These are phyloP conservation scores for Cirrhinus molitorella DNA, from an alignment of 2,797 vertebrate genomes.

Conservation along the genomic window DNA sequence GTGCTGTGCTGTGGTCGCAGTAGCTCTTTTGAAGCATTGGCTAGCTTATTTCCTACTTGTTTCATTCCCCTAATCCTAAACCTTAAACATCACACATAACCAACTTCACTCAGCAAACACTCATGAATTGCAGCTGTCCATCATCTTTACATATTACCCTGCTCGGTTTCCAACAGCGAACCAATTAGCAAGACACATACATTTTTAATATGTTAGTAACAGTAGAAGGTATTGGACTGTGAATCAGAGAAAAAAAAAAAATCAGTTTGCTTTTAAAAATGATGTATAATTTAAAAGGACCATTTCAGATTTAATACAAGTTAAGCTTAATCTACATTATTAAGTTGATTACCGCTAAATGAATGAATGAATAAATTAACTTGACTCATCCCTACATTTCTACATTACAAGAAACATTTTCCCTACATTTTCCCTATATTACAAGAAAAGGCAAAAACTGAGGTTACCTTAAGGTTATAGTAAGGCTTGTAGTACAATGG, in stretches of 20 bases:
- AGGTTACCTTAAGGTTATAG: too few species aligned
- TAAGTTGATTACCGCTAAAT: not conserved
- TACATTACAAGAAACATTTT: too few species aligned
- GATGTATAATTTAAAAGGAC: not conserved
- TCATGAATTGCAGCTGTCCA: constrained; percentile 11
- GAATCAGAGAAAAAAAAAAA: not conserved
- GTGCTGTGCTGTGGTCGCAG: constrained; percentile 46
- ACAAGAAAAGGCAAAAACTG: not conserved
- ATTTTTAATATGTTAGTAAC: constrained; percentile 3
- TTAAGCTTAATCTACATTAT: not conserved
- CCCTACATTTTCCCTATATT: too few species aligned
- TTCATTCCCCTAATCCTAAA: constrained; percentile 57
- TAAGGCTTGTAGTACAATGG: not conserved
- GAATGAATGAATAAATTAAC: not conserved
- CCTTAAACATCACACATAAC: constrained; percentile 49
- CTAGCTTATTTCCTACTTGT: constrained; percentile 40
- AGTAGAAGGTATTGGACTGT: not conserved
- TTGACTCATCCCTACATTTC: not conserved
- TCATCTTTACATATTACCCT: constrained; percentile 25
- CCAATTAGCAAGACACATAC: constrained; percentile 3
- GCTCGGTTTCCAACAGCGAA: not conserved
- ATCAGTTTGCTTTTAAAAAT: not conserved
- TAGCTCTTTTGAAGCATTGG: constrained; percentile 36
- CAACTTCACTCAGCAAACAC: constrained; percentile 35
- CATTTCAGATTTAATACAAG: not conserved